Percentiles rank a stretch among this genome's conserved stretches.
These are phyloP conservation scores for Scatophagus argus DNA, from an alignment of 2,113 vertebrate genomes.

Conservation along the genomic window DNA sequence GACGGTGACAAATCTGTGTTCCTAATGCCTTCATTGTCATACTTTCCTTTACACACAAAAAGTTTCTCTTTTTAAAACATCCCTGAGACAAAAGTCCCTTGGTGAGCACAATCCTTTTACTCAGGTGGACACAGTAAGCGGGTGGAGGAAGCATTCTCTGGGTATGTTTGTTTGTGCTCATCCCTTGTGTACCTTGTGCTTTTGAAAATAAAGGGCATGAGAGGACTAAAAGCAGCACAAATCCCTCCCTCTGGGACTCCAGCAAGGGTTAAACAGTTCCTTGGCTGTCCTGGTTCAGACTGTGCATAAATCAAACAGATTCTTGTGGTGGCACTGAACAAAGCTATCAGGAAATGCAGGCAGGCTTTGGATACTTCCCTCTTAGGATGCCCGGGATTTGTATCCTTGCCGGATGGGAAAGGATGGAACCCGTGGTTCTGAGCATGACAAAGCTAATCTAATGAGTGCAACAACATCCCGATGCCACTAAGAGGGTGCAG, in stretches of 20 bases:
- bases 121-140: constrained; percentile 62
- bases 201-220: constrained; percentile 70
- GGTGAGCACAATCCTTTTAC: constrained; percentile 62
- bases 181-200: constrained; percentile 65
- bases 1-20: background rate
- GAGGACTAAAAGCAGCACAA: constrained; percentile 63
- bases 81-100: constrained; percentile 44
- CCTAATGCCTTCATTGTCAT: constrained; percentile 2
- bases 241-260: constrained; percentile 56
- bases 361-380: constrained; percentile 75
- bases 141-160: constrained; percentile 46
- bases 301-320: constrained; percentile 74
- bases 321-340: constrained; percentile 72
- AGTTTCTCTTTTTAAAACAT: constrained; percentile 45
- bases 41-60: constrained; percentile 4
- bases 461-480: constrained; percentile 62
- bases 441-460: constrained; percentile 82
- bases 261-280: constrained; percentile 67
- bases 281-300: constrained; percentile 67
- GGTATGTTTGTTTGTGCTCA: constrained; percentile 55
- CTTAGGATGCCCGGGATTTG: constrained; percentile 70
- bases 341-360: constrained; percentile 81
- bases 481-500: constrained; percentile 62
- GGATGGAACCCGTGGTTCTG: constrained; percentile 59
- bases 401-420: constrained; percentile 56